Evolutionary conservation across 2,797 vertebrate genomes (phyloP).

Genomic region (Phalanger gymnotis): DNA sequence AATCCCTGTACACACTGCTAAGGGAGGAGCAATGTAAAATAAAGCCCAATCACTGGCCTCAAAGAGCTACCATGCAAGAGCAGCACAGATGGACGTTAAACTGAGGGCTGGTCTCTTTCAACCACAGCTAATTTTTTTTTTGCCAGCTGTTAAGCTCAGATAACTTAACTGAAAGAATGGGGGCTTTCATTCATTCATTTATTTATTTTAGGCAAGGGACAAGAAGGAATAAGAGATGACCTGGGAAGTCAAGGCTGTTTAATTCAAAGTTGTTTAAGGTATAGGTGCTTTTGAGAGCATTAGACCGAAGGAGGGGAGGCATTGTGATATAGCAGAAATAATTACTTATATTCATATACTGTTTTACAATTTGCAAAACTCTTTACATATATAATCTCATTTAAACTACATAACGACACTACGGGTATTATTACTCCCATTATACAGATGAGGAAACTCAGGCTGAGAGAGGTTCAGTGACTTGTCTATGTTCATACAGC

Average conservation of each 20-base stretch:
- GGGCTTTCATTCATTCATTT: constrained; percentile 9
- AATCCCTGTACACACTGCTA: constrained; percentile 34
- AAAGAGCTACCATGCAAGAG: constrained; percentile 9
- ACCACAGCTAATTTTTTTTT: constrained; percentile 27
- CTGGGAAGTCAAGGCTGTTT: not conserved
- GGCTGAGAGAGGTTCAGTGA: not conserved
- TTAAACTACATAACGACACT: not conserved
- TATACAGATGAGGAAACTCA: not conserved
- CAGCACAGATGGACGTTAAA: constrained; percentile 26
- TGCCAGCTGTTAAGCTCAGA: constrained; percentile 49
- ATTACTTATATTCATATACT: not conserved
- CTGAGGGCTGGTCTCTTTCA: not conserved
- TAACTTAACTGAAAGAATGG: constrained; percentile 50
- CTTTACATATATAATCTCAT: not conserved
- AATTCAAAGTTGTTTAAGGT: constrained; percentile 9
- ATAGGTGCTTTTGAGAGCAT: not conserved
- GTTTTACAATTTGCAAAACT: not conserved
- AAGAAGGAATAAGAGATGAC: not conserved
- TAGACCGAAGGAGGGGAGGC: not conserved
- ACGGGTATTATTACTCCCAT: not conserved
- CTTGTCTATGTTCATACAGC: not conserved
- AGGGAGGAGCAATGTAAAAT: constrained; percentile 46
- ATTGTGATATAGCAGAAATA: not conserved
- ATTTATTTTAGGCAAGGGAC: not conserved
- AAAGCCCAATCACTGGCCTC: constrained; percentile 8